Evolutionary conservation across 2,888 invertebrate genomes (phyloP).

Genomic region (Conops quadrifasciatus): DNA sequence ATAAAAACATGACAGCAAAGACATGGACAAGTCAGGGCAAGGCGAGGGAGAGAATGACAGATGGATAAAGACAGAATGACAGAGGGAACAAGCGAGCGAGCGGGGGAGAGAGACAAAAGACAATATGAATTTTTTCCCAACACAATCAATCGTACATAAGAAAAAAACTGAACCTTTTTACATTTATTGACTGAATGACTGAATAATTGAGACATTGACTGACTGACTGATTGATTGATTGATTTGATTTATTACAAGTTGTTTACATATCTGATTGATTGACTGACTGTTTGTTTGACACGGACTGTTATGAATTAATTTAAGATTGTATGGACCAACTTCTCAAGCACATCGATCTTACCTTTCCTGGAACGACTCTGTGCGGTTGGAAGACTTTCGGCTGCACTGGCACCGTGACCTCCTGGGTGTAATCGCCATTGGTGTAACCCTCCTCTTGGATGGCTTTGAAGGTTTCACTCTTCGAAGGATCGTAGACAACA

Average conservation of each 20-base stretch:
- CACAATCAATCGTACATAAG: not conserved
- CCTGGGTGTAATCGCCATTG: constrained; percentile 71
- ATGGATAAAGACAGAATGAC: not conserved
- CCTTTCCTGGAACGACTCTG: constrained; percentile 69
- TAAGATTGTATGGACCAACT: constrained; percentile 16
- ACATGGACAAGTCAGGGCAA: not conserved
- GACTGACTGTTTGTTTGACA: not conserved
- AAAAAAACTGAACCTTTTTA: not conserved
- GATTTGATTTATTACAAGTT: not conserved
- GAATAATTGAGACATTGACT: not conserved
- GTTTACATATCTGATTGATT: not conserved
- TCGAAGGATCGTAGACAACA: constrained; percentile 83
- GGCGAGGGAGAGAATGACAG: not conserved
- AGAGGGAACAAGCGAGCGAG: not conserved
- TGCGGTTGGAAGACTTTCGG: constrained; percentile 77
- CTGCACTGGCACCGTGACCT: constrained; percentile 76
- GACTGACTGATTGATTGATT: constrained; percentile 5
- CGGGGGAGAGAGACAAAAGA: not conserved
- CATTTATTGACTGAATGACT: not conserved
- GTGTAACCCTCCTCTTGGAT: constrained; percentile 79
- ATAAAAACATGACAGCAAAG: not conserved
- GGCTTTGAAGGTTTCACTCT: constrained; percentile 88
- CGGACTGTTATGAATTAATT: constrained; percentile 27
- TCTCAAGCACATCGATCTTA: constrained; percentile 59
- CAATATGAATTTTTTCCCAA: not conserved